Evolutionary conservation across 2,888 invertebrate genomes (phyloP).

Genomic region (Pecten maximus): DNA sequence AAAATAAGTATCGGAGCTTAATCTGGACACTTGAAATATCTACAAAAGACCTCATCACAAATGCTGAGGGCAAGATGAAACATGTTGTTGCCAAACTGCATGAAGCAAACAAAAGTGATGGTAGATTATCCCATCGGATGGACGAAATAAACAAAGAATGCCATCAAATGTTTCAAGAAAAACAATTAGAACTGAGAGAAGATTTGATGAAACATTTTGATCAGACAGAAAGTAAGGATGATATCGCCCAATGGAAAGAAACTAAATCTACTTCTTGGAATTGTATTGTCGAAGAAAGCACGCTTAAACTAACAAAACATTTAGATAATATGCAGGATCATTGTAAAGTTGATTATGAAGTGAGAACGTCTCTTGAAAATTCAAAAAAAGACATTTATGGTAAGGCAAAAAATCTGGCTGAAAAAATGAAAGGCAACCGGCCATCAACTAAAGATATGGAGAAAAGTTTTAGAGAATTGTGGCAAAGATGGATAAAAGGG

Average conservation of each 20-base stretch:
- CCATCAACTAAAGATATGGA: not conserved
- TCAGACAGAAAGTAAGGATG: not conserved
- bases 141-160: not conserved
- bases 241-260: conserved; percentile 40
- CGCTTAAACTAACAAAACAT: not conserved
- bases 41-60: not conserved
- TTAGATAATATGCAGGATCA: not conserved
- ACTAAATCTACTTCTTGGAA: not conserved
- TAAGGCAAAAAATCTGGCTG: not conserved
- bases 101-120: not conserved
- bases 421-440: not conserved
- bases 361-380: not conserved
- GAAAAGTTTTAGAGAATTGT: not conserved
- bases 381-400: not conserved
- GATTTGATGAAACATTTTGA: not conserved
- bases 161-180: not conserved
- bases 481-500: not conserved
- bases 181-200: not conserved
- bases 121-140: not conserved
- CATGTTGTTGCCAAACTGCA: not conserved
- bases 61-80: not conserved
- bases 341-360: not conserved
- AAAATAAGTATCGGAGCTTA: not conserved
- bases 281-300: not conserved
- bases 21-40: not conserved